Conservation (phyloP, 2,797 vertebrate species). For the Pogoniulus pusillus region DNA sequence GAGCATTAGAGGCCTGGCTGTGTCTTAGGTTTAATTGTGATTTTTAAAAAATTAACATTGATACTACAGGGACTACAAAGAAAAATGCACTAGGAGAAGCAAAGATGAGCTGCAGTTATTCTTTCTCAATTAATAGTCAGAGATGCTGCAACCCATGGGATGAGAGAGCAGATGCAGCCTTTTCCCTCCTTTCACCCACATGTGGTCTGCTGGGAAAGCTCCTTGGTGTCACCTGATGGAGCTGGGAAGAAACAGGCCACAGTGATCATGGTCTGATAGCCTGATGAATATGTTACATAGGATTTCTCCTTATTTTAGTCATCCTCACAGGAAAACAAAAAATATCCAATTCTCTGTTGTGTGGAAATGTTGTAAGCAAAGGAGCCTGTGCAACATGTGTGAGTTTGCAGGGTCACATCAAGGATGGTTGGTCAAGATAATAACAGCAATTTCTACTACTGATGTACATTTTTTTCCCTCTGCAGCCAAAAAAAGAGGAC, state of each 20-base stretch:
- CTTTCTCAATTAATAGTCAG: rapidly evolving
- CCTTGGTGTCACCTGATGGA: not conserved
- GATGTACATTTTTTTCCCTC: not conserved
- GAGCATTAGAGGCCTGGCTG: not conserved
- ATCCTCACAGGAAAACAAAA: not conserved
- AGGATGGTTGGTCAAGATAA: not conserved
- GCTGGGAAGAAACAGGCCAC: not conserved
- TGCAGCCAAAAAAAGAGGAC: not conserved
- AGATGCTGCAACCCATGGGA: not conserved
- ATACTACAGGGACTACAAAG: not conserved
- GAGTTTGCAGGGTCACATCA: not conserved
- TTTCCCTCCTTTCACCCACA: not conserved
- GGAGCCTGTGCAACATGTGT: not conserved
- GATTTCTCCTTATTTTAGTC: not conserved
- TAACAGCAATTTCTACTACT: not conserved
- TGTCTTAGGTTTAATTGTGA: not conserved
- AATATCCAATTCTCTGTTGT: not conserved
- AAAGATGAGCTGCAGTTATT: not conserved
- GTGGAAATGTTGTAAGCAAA: not conserved
- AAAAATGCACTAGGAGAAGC: not conserved
- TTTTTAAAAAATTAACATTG: not conserved
- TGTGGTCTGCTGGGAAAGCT: not conserved
- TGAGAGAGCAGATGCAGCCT: not conserved
- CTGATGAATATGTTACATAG: not conserved
- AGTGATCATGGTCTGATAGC: not conserved